Percentiles rank a stretch among this genome's conserved stretches.
These are phyloP conservation scores for Antheraea assamensis DNA, from an alignment of 2,888 invertebrate species.

Conservation along the genomic window DNA sequence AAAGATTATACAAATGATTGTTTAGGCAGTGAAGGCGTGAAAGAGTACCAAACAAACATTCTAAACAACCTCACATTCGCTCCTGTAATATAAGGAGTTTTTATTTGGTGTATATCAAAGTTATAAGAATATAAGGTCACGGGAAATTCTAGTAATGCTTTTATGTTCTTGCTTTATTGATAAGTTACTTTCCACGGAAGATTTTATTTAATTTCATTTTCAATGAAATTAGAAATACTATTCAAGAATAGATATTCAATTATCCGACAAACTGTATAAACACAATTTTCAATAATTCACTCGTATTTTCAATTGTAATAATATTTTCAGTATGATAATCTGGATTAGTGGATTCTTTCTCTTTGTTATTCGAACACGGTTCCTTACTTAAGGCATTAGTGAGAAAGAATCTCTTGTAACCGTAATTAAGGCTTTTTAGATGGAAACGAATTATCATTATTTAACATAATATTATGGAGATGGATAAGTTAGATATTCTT, in stretches of 20 bases:
- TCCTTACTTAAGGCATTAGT: slow-evolving; percentile 4
- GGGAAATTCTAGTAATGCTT: not conserved
- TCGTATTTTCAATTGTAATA: not conserved
- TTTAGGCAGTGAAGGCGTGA: no score
- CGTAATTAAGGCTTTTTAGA: not conserved
- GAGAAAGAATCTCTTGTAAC: not conserved
- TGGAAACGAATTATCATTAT: not conserved
- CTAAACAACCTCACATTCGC: no score
- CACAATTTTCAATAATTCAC: not conserved
- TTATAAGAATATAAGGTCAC: no score
- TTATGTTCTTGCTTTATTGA: no score
- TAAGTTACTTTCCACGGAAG: not conserved
- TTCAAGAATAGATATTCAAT: not conserved
- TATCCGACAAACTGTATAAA: not conserved
- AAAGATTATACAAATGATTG: no score
- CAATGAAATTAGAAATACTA: not conserved
- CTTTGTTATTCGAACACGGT: slow-evolving; percentile 14
- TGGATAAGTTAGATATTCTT: not conserved
- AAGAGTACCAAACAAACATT: no score
- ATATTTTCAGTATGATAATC: slow-evolving; percentile 2
- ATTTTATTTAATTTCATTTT: not conserved
- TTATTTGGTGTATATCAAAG: no score
- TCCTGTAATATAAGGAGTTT: no score
- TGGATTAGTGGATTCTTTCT: slow-evolving; percentile 9
- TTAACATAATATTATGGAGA: not conserved